Base-by-base conservation (phyloP, 2,113 vertebrate species). In the Pao palembangensis region DNA sequence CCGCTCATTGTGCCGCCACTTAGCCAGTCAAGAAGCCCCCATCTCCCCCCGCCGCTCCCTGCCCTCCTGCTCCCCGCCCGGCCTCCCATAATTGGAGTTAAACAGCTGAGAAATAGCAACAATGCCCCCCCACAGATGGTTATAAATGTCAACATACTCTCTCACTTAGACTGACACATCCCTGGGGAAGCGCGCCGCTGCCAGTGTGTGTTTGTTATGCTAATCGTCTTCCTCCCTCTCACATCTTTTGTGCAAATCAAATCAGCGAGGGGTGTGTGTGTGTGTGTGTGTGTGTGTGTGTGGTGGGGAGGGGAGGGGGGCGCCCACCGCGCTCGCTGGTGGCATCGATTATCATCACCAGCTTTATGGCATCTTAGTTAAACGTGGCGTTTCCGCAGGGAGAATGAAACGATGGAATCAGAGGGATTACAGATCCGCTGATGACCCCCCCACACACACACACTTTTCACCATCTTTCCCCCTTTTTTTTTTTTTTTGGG, bases 121-220 rank as follows among this genome's bases (percentile, higher is more conserved):
- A 78, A 46, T 80, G 82, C 73, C 77, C 61, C 78, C 75, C 13
- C 43, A 44, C 87, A 84, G 75, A 88, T 88, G 88, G 80, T 86
- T 83, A 71, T 87, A 88, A 89, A 87, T 87, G 88, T 85, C 83
- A 85, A 86, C 88, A 87, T 83, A 78, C 76, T 76, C 74, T 87
- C 80, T 82, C 84, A 79, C 82, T 89, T 80, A 86, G 83, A 86
- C 48, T 81, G 88, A 88, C 86, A 87, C 79, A 71, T 79, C 88
- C 88, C 83, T 25, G 64, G 83, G 88, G 85, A 88, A 58, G 65
- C 34, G 55, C 55, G 82, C 23, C 69, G 54, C 71, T 64, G 76
- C 54, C 42, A 78, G 43, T 73, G 78, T 58, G 71, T 72, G 81
- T 88, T 85, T 87, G 78, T 85, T 88, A 87, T 85, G 85, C 52